Base-by-base conservation (phyloP, 2,797 vertebrate species). In the Sarcophilus harrisii region DNA sequence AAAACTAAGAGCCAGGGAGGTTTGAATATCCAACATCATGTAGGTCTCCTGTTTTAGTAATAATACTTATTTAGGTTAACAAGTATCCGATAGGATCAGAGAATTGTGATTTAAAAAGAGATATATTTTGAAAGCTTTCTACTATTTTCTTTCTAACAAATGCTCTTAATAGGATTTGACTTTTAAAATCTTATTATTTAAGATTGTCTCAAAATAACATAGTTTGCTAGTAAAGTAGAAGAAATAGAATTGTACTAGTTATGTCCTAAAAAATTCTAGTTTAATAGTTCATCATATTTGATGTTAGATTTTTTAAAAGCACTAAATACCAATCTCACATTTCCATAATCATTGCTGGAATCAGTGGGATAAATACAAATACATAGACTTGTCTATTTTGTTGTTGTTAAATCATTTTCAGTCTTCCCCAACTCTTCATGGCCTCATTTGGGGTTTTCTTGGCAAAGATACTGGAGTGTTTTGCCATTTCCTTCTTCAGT, bases 151-250 rank as follows among this genome's bases (percentile, higher is more conserved):
- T 92, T 38, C 87, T 32, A 95, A 91, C 57, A 73, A 14, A 52
- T 57, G 18, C 91, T 92, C 54, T 94, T 91, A 92, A 94, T 62
- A 91, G 92, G 94, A 96, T 96, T 94, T 92, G 87, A 92, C 95
- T 92, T 14, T 87, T 92, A 38, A 73, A 95, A 87, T 45, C 4
- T 90, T 24, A 96, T 73, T 38, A 45, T 18, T 55, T 57, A 95
- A 95, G 32, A 60, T 54, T 4, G 0, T 91, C 95, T 49, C 21
- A 87, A 27, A 27, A 3, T 45, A 87, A n/a, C n/a, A 38, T 38
- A 10, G n/a, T 38, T 1, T 81, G 73, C 73, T 45, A 8, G 21
- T 81, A 30, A 81, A 81, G 21, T 45, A 38, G n/a, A 92, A 93
- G 38, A 73, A 96, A 93, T 92, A 90, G 3, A n/a, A 58, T 38